Conservation (phyloP, 1,140 invertebrate genomes). For the Apolygus lucorum region DNA sequence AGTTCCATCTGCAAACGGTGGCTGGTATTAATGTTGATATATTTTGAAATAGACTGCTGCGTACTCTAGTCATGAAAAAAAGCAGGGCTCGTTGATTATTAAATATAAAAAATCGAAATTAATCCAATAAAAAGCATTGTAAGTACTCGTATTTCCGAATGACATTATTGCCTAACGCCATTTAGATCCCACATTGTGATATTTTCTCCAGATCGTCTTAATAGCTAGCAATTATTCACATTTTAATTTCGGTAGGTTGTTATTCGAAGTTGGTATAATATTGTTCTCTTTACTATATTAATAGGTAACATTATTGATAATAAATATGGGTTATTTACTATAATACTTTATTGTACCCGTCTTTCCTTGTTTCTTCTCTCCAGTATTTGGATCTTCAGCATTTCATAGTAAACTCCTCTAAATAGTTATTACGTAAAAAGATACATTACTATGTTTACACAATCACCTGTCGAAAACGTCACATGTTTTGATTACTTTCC, state of each 20-base stretch:
- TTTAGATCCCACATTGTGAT: constrained; percentile 1
- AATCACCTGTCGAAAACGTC: too few species aligned
- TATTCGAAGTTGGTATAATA: not conserved
- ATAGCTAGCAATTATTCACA: not conserved
- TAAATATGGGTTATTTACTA: constrained; percentile 12
- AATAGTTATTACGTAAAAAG: too few species aligned
- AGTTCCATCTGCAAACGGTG: not conserved
- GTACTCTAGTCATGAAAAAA: not conserved
- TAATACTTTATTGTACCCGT: too few species aligned
- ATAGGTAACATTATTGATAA: constrained; percentile 3
- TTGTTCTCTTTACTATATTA: constrained; percentile 2
- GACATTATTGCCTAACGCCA: constrained; percentile 2
- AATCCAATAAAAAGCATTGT: too few species aligned
- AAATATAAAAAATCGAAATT: too few species aligned
- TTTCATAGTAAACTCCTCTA: too few species aligned
- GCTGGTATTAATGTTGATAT: not conserved
- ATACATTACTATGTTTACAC: too few species aligned
- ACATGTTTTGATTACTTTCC: too few species aligned
- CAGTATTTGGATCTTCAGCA: too few species aligned
- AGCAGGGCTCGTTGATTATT: too few species aligned
- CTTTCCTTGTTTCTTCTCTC: too few species aligned
- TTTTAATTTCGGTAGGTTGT: not conserved
- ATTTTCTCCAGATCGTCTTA: not conserved
- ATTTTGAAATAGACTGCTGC: constrained; percentile 4
- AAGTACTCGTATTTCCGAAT: not conserved